A percentile compares a stretch with the other conserved stretches of the same genome.
Conservation (phyloP, 2,888 invertebrate genomes). For the Camponotus fellah region DNA sequence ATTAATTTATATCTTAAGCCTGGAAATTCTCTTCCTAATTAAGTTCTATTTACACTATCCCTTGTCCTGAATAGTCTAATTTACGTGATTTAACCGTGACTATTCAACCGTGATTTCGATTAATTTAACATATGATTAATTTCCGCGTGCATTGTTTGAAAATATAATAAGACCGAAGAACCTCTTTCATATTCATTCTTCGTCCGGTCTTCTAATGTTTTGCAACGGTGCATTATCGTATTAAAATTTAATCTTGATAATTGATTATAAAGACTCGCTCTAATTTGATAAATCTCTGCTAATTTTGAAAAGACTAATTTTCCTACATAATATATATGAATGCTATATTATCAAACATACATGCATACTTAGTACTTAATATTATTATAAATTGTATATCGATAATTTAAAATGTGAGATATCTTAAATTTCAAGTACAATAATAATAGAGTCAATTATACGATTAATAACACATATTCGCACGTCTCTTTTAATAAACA, state of each 20-base stretch:
- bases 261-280: not conserved
- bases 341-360: too few relatives aligned
- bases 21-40: constrained; percentile 71
- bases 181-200: not conserved
- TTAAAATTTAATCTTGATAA: not conserved
- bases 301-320: not conserved
- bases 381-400: not conserved
- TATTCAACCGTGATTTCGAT: constrained; percentile 47
- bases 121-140: constrained; percentile 58
- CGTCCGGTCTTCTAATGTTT: not conserved
- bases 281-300: not conserved
- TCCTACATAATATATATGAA: not conserved
- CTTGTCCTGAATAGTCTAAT: constrained; percentile 31
- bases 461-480: constrained; percentile 8
- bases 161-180: not conserved
- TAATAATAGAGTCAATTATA: not conserved
- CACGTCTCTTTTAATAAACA: not conserved
- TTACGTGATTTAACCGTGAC: constrained; percentile 14
- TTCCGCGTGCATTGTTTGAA: constrained; percentile 17
- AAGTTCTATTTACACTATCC: constrained; percentile 63
- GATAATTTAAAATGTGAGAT: not conserved
- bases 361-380: not conserved
- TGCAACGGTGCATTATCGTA: not conserved
- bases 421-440: not conserved
- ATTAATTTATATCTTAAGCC: constrained; percentile 73